Evolutionary conservation across 2,888 invertebrate genomes (phyloP).

Genomic region (Germaria angustata): DNA sequence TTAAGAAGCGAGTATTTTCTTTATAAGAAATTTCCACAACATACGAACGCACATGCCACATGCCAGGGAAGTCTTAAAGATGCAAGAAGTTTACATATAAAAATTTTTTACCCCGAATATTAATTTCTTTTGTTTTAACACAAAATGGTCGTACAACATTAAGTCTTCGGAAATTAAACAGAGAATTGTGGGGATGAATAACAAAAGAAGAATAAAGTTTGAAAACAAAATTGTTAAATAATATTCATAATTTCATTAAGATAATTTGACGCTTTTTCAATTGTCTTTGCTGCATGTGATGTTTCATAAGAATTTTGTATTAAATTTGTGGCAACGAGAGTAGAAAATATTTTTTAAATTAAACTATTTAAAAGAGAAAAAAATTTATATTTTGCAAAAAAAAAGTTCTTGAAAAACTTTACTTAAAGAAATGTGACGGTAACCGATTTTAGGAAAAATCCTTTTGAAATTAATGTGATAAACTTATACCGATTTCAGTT

Average conservation of each 20-base stretch:
- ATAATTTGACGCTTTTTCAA: background rate
- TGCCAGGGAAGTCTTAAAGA: background rate
- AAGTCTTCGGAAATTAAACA: constrained; percentile 41
- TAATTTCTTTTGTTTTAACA: constrained; percentile 9
- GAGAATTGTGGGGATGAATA: background rate
- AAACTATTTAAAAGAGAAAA: too few relatives aligned
- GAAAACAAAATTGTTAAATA: constrained; percentile 1
- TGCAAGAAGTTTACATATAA: background rate
- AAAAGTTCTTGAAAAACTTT: too few relatives aligned
- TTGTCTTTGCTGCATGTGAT: background rate
- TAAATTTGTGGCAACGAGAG: background rate
- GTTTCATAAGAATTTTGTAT: background rate
- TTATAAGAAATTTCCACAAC: background rate
- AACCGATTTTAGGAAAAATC: too few relatives aligned
- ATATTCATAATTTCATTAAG: constrained; percentile 17
- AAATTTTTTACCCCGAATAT: background rate
- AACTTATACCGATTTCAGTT: too few relatives aligned
- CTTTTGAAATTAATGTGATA: too few relatives aligned
- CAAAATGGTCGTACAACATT: constrained; percentile 26
- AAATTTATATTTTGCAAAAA: too few relatives aligned
- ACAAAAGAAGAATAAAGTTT: background rate
- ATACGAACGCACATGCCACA: background rate
- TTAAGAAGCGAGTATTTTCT: background rate
- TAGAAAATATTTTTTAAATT: too few relatives aligned
- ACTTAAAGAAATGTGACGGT: too few relatives aligned